Percentiles rank a stretch among this genome's conserved stretches.
These are phyloP conservation scores for Thalpophila matura DNA, from an alignment of 2,888 invertebrate genomes.

Conservation along the genomic window DNA sequence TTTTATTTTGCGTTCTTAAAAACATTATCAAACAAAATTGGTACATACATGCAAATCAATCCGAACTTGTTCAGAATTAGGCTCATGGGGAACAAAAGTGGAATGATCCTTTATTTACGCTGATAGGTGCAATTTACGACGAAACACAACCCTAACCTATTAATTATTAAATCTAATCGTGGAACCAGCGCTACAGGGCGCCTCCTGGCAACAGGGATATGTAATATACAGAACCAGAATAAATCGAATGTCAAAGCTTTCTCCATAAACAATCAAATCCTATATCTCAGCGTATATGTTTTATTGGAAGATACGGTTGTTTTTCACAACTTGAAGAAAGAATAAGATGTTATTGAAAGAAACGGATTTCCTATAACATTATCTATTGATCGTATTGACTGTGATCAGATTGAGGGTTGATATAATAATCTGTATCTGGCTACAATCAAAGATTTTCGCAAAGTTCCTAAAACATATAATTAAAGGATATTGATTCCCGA, in stretches of 20 bases:
- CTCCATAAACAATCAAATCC: conserved; percentile 3
- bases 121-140: conserved; percentile 12
- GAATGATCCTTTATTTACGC: conserved; percentile 10
- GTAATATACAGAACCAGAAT: background rate
- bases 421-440: conserved; percentile 7
- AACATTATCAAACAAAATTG: no score
- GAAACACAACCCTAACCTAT: conserved; percentile 13
- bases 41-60: background rate
- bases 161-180: conserved; percentile 37
- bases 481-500: background rate
- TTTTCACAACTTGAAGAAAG: background rate
- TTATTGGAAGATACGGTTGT: conserved; percentile 10
- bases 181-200: background rate
- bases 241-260: conserved; percentile 11
- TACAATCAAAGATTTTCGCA: background rate
- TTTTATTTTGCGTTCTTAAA: no score
- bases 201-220: conserved; percentile 6
- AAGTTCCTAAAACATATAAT: background rate
- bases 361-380: background rate
- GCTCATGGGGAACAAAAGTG: conserved; percentile 1
- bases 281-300: background rate
- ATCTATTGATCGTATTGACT: conserved; percentile 9
- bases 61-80: conserved; percentile 10
- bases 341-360: conserved; percentile 4
- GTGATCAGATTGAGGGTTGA: background rate